Evolutionary conservation across 2,113 vertebrate species (phyloP).

Genomic region (Pavo muticus): DNA sequence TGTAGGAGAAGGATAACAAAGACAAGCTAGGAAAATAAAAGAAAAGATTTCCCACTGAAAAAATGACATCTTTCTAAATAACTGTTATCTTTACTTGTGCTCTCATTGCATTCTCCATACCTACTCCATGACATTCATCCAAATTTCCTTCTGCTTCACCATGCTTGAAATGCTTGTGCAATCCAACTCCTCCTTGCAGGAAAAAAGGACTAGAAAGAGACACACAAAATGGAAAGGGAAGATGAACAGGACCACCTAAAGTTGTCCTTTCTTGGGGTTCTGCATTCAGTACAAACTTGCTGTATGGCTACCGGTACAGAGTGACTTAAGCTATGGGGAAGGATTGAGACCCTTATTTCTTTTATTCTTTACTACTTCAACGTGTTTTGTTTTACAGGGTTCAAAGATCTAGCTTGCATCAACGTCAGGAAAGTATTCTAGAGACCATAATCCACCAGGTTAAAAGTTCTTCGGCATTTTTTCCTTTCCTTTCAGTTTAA

Average conservation of each 20-base stretch:
- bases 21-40: not conserved
- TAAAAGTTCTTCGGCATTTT: not conserved
- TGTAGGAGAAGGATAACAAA: not conserved
- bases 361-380: not conserved
- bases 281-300: not conserved
- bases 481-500: constrained; percentile 42
- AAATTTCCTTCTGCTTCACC: not conserved
- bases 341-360: not conserved
- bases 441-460: not conserved
- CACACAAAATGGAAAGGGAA: not conserved
- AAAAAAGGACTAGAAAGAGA: not conserved
- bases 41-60: not conserved
- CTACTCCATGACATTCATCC: accelerated
- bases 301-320: not conserved
- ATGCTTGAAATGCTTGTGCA: not conserved
- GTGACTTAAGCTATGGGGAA: not conserved
- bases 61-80: not conserved
- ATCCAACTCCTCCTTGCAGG: not conserved
- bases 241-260: accelerated
- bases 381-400: not conserved
- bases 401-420: not conserved
- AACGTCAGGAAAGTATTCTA: not conserved
- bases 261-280: not conserved
- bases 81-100: not conserved
- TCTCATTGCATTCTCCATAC: not conserved